Base-by-base conservation (phyloP, 2,113 vertebrate species). In the Apeltes quadracus region DNA sequence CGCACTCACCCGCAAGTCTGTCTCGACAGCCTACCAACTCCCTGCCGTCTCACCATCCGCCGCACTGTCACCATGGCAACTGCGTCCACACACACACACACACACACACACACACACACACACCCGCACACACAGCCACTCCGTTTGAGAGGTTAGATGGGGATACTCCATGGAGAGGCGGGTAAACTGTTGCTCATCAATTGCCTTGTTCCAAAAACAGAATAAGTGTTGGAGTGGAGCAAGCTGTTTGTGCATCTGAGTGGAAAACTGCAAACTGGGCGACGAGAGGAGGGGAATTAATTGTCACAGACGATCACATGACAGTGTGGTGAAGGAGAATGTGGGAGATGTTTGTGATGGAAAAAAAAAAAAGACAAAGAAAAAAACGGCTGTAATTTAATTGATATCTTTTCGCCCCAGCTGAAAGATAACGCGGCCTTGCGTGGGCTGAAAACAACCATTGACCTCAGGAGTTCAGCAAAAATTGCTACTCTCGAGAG, bases 1-100 rank as follows among this genome's bases (percentile, higher is more conserved):
- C 85, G 67, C 84, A 76, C 84, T 91, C 87, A 84, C 87, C 84
- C 78, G 62, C 83, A 81, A 75, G 88, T 87, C 88, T 90, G 87
- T 88, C 89, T 91, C 87, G 86, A 83, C 86, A 83, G 87, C 87
- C 81, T 73, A 84, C 81, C 83, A 88, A 86, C 83, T 92, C 89
- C 86, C 85, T 81, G 87, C 85, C 68, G 73, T 84, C 84, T 91
- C 83, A 78, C 80, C 81, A 86, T 86, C 87, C 70, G 50, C 85
- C 85, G 85, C 86, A 76, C 81, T 73, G 90, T 94, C 90, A 55
- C 92, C 87, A 94, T 94, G 89, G 91, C 89, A 93, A 93, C 93
- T 91, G 90, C 84, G 72, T 91, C 91, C 89, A 88, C 89, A 89
- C 79, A 87, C 75, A 86, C 79, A 87, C 85, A 87, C 81, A 57